These are phyloP conservation scores for Aleiodes leptofemur DNA, from an alignment of 2,888 invertebrate species.

Conservation along the genomic window DNA sequence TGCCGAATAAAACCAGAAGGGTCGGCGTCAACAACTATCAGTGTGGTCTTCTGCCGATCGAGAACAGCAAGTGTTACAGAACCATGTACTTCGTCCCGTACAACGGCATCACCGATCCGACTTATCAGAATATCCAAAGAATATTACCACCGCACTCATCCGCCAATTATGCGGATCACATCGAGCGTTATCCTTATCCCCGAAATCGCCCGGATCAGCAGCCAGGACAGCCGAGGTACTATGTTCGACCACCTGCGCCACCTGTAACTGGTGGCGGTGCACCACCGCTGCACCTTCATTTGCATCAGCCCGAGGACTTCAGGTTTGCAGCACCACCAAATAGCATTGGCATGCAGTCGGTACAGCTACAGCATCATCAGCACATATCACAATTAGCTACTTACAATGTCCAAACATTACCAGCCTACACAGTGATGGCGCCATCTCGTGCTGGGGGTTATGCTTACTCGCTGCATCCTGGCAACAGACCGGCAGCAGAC, in stretches of 20 bases:
- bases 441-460: conserved; percentile 55
- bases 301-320: conserved; percentile 66
- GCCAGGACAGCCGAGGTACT: conserved; percentile 46
- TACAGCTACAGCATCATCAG: conserved; percentile 65
- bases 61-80: conserved; percentile 68
- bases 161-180: conserved; percentile 68
- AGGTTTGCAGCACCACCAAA: conserved; percentile 61
- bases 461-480: conserved; percentile 48
- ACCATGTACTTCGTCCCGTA: conserved; percentile 74
- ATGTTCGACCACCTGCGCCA: conserved; percentile 6
- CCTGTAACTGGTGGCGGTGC: too few relatives aligned
- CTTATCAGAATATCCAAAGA: conserved; percentile 72
- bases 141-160: conserved; percentile 67
- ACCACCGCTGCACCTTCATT: conserved; percentile 66
- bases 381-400: conserved; percentile 60
- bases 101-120: conserved; percentile 70
- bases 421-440: conserved; percentile 59
- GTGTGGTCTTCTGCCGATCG: conserved; percentile 57
- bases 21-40: conserved; percentile 60
- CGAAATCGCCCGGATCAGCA: conserved; percentile 60
- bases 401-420: conserved; percentile 60
- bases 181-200: conserved; percentile 72
- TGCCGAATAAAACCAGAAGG: conserved; percentile 56
- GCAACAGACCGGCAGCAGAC: conserved; percentile 60
- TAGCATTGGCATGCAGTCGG: conserved; percentile 57